Conservation (phyloP, 2,797 vertebrate genomes). For the Aythya fuligula region DNA sequence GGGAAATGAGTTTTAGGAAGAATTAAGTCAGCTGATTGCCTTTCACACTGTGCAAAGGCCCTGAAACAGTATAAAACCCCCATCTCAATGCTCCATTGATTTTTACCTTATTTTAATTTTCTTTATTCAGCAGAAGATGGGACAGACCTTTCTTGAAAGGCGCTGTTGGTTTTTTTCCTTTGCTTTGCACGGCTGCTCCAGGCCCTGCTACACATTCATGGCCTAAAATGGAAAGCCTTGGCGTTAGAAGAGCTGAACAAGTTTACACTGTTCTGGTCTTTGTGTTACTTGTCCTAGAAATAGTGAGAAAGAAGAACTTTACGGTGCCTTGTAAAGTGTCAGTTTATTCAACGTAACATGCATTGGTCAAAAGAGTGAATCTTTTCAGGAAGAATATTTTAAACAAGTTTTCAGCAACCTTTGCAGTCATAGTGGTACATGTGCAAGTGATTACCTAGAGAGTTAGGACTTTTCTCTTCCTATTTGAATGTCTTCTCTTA, state of each 20-base stretch:
- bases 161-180: neutral
- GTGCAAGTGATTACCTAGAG: neutral
- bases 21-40: neutral
- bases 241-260: neutral
- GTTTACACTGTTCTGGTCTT: neutral
- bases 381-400: neutral
- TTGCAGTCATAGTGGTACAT: neutral
- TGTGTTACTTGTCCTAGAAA: constrained; percentile 30
- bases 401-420: neutral
- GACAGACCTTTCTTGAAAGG: neutral
- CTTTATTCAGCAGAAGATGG: neutral
- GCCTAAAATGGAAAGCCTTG: constrained; percentile 53
- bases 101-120: neutral
- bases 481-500: neutral
- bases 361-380: neutral
- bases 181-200: neutral
- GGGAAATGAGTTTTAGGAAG: neutral
- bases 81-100: neutral
- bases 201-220: neutral
- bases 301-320: neutral
- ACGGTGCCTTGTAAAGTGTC: neutral
- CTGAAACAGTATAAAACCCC: neutral
- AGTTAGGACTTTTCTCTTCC: neutral
- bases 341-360: neutral
- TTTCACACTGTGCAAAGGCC: neutral